Base-by-base conservation (phyloP, 2,888 invertebrate species). In the Scaptomyza flava region DNA sequence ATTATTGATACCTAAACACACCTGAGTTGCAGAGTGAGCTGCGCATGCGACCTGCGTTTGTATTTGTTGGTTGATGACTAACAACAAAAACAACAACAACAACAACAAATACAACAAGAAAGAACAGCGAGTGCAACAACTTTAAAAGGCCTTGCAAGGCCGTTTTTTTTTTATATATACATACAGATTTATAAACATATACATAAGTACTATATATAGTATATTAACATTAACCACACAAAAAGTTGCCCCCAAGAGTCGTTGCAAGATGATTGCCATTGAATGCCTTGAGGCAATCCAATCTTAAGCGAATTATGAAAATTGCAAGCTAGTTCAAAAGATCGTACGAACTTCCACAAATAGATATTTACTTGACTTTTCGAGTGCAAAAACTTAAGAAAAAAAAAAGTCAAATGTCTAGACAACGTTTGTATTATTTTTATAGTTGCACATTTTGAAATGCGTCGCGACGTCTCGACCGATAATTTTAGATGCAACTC, bases 131-230 rank as follows among this genome's bases (percentile, higher is more conserved):
- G 84, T 84, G 85, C 85, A 81, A 79, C 86, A 87, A 85, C 82
- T 85, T 87, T 87, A 89, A 89, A 89, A 89, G 89, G 89, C 89
- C 89, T 89, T 89, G 89, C 89, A 89, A 89, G 89, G 89, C 84
- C 89, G 89, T 89, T 83, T 74, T 51, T 36, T 4, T n/a, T 41
- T 0, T 36, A 36, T 6, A 41, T 17, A 17, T 17, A 41, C 4
- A 17, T 4, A 9, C 2, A 41, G 2, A 38, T 38, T 7, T n/a
- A 1, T 36, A 2, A 2, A 36, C n/a, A 6, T 1, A 12, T 34
- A n/a, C n/a, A 34, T 34, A 34, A 17, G 17, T 17, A 17, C 17
- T 7, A 6, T 27, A 14, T 38, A 17, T 41, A 9, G 41, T 38
- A 14, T 38, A 38, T 11, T 41, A 17, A 41, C 17, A 41, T 41